Evolutionary conservation across 2,113 vertebrate species (phyloP).

Genomic region (Paraplagusia blochii): DNA sequence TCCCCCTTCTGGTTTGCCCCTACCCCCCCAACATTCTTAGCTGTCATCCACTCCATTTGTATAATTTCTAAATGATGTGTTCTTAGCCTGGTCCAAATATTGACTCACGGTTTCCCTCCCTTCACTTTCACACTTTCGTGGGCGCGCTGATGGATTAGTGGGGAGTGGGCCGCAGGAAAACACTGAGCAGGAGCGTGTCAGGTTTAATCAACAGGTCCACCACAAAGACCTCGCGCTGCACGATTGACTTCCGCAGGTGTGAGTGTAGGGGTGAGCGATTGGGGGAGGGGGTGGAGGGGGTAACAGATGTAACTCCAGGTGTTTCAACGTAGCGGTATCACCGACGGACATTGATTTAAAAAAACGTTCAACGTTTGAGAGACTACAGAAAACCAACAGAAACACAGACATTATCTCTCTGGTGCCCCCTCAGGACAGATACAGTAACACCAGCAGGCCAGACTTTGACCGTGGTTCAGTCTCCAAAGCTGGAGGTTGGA

Average conservation of each 20-base stretch:
- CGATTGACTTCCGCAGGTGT: constrained; percentile 5
- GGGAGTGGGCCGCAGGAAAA: constrained; percentile 28
- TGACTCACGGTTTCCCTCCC: constrained; percentile 59
- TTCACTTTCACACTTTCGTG: constrained; percentile 30
- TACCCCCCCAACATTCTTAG: no score
- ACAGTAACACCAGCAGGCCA: constrained; percentile 51
- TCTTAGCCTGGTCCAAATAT: constrained; percentile 59
- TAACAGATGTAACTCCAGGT: no score
- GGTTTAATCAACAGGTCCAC: constrained; percentile 45
- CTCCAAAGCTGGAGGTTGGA: constrained; percentile 26
- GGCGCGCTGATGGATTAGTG: constrained; percentile 53
- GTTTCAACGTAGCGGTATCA: no score
- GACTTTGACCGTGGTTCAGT: constrained; percentile 37
- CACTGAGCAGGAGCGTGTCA: constrained; percentile 38
- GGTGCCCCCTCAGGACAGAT: constrained; percentile 28
- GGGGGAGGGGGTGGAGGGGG: neutral
- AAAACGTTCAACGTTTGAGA: no score
- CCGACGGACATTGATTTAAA: no score
- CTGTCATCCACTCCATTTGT: constrained; percentile 53
- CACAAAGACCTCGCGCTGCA: constrained; percentile 22
- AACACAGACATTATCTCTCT: no score
- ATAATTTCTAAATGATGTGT: constrained; percentile 57
- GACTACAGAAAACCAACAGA: no score
- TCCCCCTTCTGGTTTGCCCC: no score
- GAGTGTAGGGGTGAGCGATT: neutral